A percentile compares a stretch with the other conserved stretches of the same genome.
phyloP scores from a whole-genome alignment of 1,140 invertebrate genomes.

The Drosophila funebris region DNA sequence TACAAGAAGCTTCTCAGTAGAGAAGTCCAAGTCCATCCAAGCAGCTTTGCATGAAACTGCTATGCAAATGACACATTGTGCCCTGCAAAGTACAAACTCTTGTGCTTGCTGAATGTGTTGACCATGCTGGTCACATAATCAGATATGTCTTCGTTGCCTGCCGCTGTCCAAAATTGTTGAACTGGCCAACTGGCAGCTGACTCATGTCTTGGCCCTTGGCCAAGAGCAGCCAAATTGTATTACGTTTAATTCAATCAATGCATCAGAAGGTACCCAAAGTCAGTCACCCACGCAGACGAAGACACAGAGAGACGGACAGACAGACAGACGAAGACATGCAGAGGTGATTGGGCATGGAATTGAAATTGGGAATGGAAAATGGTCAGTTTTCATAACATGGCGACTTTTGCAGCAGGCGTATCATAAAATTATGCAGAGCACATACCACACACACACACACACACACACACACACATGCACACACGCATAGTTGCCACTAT shows the following conservation, averaged over 20 bases:
- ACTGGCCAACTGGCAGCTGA: slow-evolving; percentile 42
- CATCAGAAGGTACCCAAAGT: slow-evolving; percentile 50
- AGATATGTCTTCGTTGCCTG: background rate
- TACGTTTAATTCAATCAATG: slow-evolving; percentile 76
- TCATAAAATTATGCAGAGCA: slow-evolving; percentile 82
- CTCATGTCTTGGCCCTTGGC: slow-evolving; percentile 64
- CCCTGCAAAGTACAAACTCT: background rate
- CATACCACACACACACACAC: slow-evolving; percentile 63
- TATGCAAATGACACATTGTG: background rate
- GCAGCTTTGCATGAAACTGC: no score
- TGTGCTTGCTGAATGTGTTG: background rate
- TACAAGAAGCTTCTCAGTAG: no score
- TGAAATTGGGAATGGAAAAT: slow-evolving; percentile 62
- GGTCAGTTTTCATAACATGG: slow-evolving; percentile 47
- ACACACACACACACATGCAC: slow-evolving; percentile 49
- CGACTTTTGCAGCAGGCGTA: slow-evolving; percentile 49
- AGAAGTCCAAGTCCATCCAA: no score
- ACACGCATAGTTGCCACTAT: slow-evolving; percentile 42
- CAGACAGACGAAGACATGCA: slow-evolving; percentile 12
- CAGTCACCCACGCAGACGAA: slow-evolving; percentile 52
- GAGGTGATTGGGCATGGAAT: slow-evolving; percentile 33
- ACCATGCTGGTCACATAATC: slow-evolving; percentile 68
- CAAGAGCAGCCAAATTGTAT: slow-evolving; percentile 52
- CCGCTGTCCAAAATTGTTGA: background rate
- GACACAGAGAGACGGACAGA: slow-evolving; percentile 3